Base-by-base conservation (phyloP, 2,888 invertebrate genomes). In the Thecocarcelia acutangulata region DNA sequence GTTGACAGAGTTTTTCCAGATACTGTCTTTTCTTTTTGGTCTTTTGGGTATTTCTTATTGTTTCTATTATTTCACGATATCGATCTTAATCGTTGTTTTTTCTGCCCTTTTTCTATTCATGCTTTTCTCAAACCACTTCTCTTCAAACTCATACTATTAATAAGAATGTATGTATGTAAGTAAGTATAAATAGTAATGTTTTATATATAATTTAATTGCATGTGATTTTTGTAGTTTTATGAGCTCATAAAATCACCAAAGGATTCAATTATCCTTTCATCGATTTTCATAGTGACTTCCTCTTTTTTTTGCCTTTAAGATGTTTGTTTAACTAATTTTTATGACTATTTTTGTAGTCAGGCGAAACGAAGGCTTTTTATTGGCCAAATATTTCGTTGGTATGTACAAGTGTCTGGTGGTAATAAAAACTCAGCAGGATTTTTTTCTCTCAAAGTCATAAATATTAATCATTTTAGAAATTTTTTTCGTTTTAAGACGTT, bases 191-290 rank as follows among this genome's bases (percentile, higher is more conserved):
- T 33, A 33, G 5, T 28, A 3, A 33, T 33, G 33, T 33, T 3
- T n/a, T 33, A 33, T 9, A 33, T 33, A 46, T 64, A 64, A 80
- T 70, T 80, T 72, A 15, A 13, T 54, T 75, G 50, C 68, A 44
- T 56, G 68, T 80, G 75, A 83, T 80, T 83, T 83, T 84, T 68
- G 77, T 78, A 77, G 76, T 76, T 84, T 84, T 84, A 83, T 79
- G 83, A 66, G 76, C 56, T 80, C 83, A 83, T 84, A 85, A 85
- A 84, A 84, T 80, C 58, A 80, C 68, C 73, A 83, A 84, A 84
- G 84, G 82, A 83, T 84, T 84, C 84, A 84, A 84, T 84, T 84
- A 84, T 84, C 82, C 82, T 77, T 80, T 83, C 75, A 82, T 83
- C 80, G 83, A 83, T 84, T 70, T 46, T 52, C 52, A 11, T 40